Conservation (phyloP, 2,888 invertebrate species). For the Psococerastis gibbosa region DNA sequence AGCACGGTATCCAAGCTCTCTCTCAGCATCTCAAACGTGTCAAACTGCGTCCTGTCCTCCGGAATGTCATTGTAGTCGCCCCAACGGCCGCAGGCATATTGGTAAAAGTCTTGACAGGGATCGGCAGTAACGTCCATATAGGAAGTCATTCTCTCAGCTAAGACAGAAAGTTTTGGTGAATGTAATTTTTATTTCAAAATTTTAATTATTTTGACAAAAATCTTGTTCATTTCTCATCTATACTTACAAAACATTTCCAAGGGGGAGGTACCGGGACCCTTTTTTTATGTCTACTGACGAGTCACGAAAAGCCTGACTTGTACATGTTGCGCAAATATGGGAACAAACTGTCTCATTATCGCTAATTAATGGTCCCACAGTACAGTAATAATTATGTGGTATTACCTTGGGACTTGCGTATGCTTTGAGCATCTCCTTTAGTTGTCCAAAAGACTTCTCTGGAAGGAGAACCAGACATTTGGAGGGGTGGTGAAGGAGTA, state of each 20-base stretch:
- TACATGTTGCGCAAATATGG: no score
- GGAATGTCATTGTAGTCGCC: conserved; percentile 67
- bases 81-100: conserved; percentile 78
- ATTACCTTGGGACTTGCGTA: conserved; percentile 11
- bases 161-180: background rate
- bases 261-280: no score
- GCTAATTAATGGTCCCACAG: background rate
- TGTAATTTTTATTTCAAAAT: no score
- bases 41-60: conserved; percentile 70
- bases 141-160: conserved; percentile 39
- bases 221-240: no score
- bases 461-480: no score
- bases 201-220: no score
- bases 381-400: no score
- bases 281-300: no score
- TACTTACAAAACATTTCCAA: no score
- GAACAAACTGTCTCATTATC: background rate
- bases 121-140: conserved; percentile 54
- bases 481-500: no score
- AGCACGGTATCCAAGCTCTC: conserved; percentile 57
- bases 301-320: no score
- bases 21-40: conserved; percentile 75
- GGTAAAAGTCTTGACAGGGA: conserved; percentile 69
- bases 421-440: conserved; percentile 6
- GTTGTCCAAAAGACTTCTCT: conserved; percentile 12